Base-by-base conservation (phyloP, 2,113 vertebrate species). In the Cinclus cinclus region DNA sequence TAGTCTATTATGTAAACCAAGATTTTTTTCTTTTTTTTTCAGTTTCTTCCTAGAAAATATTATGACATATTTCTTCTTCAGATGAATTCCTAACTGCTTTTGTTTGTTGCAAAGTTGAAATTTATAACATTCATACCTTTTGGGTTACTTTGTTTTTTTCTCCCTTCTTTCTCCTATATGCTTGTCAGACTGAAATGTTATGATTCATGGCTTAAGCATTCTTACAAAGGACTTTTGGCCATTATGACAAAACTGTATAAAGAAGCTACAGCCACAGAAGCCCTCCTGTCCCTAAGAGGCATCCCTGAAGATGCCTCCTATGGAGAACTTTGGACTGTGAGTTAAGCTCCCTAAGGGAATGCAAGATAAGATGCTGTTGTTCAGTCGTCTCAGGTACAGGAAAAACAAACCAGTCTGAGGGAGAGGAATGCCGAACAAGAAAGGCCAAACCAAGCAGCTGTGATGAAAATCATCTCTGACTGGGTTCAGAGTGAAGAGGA, bases 401-500 rank as follows among this genome's bases (percentile, higher is more conserved):
- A 6, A 31, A 58, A 30, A 7, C 10, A 24, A 15, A 15, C 6
- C 11, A 31, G 21, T 5, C 2, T 62, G 39, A 53, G 18, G 33
- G 39, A 44, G 46, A 37, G 31, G 21, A 31, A 44, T 31, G 49
- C 4, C 31, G 4, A 64, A 64, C 21, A 53, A 25, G 39, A 31
- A 62, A 52, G 10, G 10, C 4, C 7, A 53, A 71, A 31, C 4
- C 4, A 21, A 44, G 25, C 3, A 37, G 10, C 13, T 44, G 8
- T 17, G 8, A 39, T 71, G 47, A 17, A 7, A 59, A 11, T 62
- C 16, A 30, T 16, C 56, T 28, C 67, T 44, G 37, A 6, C 37
- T 52, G 16, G 8, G 4, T 21, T 71, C 28, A 0, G 7, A 59
- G 28, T 2, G 2, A 15, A 6, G 5, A 20, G 31, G 24, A 42